phyloP scores from a whole-genome alignment of 2,888 invertebrate genomes.

The Hedya salicella region DNA sequence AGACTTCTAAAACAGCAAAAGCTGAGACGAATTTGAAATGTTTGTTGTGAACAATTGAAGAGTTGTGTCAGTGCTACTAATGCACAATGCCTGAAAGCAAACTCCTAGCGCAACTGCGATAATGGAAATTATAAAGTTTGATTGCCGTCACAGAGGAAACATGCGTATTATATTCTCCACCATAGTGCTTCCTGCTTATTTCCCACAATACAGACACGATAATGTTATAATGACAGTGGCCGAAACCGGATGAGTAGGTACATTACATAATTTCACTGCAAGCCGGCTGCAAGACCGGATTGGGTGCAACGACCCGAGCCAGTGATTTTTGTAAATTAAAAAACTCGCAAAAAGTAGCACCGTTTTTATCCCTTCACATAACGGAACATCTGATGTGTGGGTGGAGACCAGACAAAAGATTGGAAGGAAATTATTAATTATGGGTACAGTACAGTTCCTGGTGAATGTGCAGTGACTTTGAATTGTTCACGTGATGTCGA shows the following conservation, averaged over 20 bases:
- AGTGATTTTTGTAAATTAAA: slow-evolving; percentile 64
- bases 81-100: background rate
- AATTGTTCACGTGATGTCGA: background rate
- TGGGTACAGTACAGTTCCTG: slow-evolving; percentile 18
- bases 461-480: slow-evolving; percentile 23
- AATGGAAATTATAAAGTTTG: slow-evolving; percentile 28
- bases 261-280: slow-evolving; percentile 73
- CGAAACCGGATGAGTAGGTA: slow-evolving; percentile 63
- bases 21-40: too few species aligned
- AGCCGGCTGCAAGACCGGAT: slow-evolving; percentile 60
- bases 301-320: slow-evolving; percentile 67
- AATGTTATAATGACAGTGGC: slow-evolving; percentile 50
- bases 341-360: slow-evolving; percentile 45
- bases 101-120: slow-evolving; percentile 20
- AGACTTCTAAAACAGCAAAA: too few species aligned
- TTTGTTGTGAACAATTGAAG: too few species aligned
- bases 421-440: slow-evolving; percentile 18
- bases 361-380: slow-evolving; percentile 35
- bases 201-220: slow-evolving; percentile 43
- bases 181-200: slow-evolving; percentile 2
- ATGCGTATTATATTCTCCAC: slow-evolving; percentile 12
- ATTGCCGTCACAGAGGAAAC: slow-evolving; percentile 22
- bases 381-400: slow-evolving; percentile 27
- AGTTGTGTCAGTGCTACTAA: too few species aligned
- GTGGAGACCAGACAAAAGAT: slow-evolving; percentile 15